Evolutionary conservation across 2,113 vertebrate genomes (phyloP), one percentile per base, ranked within the genome.

Genomic region (Montifringilla adamsi): DNA sequence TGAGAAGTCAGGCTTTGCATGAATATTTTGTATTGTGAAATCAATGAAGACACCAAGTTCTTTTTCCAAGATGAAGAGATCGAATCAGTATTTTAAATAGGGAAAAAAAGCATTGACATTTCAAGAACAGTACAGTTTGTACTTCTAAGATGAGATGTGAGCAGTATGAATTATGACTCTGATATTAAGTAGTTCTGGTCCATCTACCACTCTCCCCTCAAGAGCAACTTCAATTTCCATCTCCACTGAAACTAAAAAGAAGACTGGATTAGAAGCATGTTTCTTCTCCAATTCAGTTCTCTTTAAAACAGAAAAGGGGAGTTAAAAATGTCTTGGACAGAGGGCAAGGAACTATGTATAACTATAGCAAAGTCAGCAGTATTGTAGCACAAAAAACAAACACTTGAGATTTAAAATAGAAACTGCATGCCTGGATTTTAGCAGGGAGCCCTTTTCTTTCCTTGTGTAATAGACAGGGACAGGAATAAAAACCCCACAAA

Each of bases 291-390:
- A 35, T 59, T 82, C 60, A 50, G 31, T 58, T 94, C 49, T 79
- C 58, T 85, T 90, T 93, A 63, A 87, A 95, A 85, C 55, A 88
- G 50, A 94, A 68, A 28, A 68, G 44, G 21, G 16, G 23, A 90
- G 31, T 78, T 90, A 53, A 90, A 95, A 95, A 79, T 22, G 16
- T 19, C 56, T 87, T 66, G 39, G 75, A 55, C 58, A 87, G 56
- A 95, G 79, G 62, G 50, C 31, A 94, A 84, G 58, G 52, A 88
- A 82, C 67, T 91, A 77, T 68, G 52, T 60, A 89, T 78, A 95
- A 44, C 41, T 75, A 49, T 9, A 84, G 76, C 68, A 16, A 94
- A 96, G 72, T 93, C 93, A 95, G 92, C 85, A 79, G 58, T 62
- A 89, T 14, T 35, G 55, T 15, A 53, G 33, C 46, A 91, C 43